Base-by-base conservation (phyloP, 2,113 vertebrate genomes). In the Antennarius striatus region DNA sequence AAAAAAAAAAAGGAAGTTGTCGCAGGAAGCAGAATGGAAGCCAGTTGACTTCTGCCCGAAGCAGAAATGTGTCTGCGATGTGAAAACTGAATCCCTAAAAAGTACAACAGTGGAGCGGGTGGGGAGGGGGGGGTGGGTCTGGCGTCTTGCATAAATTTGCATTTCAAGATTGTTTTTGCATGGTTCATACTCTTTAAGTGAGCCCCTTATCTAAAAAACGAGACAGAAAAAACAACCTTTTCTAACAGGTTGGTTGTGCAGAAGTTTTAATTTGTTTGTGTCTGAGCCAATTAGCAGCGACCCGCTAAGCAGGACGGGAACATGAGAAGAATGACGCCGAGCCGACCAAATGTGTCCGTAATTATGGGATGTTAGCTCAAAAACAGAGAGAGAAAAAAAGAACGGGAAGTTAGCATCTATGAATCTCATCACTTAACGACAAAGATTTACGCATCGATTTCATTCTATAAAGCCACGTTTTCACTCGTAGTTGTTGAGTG, bases 141-240 rank as follows among this genome's bases (percentile, higher is more conserved):
- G 77, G 63, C 63, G 64, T 66, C 47, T 73, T 14, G 77, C 67
- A 84, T 84, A 67, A 54, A 90, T 85, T 74, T 71, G 58, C 84
- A 83, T 88, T 45, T 13, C 14, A 71, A 68, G 69, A n/a, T 61
- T 54, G 59, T 59, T 74, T 64, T 51, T 48, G 36, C 66, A 81
- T 63, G 13, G 12, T 65, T 85, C 56, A 28, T 70, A 63, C 55
- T 85, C 62, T 68, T 80, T 64, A 76, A 78, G 57, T 69, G 68
- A 82, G 63, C 53, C 42, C 1, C 49, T 71, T 46, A 76, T 77
- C 62, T 42, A 40, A 58, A 68, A 71, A 63, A 56, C 63, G 50
- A 39, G n/a, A n/a, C 2, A 36, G 3, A 36, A 36, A 36, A 36
- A 7, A 3, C 2, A 7, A 7, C 32, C 7, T 7, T 48, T 39